Evolutionary conservation across 2,888 invertebrate species (phyloP).

Genomic region (Rhogogaster chlorosoma): DNA sequence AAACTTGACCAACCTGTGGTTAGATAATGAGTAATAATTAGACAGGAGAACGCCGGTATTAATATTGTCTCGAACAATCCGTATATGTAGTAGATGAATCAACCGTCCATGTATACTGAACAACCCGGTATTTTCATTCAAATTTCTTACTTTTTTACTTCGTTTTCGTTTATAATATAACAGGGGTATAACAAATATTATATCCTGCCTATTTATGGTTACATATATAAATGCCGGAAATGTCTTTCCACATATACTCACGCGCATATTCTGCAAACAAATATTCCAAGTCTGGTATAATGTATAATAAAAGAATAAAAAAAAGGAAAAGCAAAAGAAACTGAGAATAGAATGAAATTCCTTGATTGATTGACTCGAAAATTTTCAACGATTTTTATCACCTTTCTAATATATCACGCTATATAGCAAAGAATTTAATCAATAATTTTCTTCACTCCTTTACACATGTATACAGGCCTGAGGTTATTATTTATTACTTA

Average conservation of each 20-base stretch:
- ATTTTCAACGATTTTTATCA: not conserved
- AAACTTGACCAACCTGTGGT: conserved; percentile 40
- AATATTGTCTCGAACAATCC: conserved; percentile 16
- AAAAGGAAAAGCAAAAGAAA: not conserved
- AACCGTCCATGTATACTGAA: not conserved
- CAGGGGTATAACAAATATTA: not conserved
- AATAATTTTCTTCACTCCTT: not conserved
- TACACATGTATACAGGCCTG: not conserved
- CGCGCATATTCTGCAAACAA: not conserved
- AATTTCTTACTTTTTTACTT: not conserved
- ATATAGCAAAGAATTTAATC: not conserved
- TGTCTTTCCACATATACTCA: not conserved
- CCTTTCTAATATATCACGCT: not conserved
- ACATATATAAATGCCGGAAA: not conserved
- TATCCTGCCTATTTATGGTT: not conserved
- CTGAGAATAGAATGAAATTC: not conserved
- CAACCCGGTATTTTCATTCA: conserved; percentile 28
- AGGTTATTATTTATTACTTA: not conserved
- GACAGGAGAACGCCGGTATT: conserved; percentile 19
- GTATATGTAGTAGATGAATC: not conserved
- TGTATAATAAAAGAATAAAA: not conserved
- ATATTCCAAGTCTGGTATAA: not conserved
- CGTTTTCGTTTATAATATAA: not conserved
- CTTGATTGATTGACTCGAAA: not conserved
- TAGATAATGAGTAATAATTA: conserved; percentile 50